Evolutionary conservation across 2,888 invertebrate genomes (phyloP).

Genomic region (Nymphalis c-album): DNA sequence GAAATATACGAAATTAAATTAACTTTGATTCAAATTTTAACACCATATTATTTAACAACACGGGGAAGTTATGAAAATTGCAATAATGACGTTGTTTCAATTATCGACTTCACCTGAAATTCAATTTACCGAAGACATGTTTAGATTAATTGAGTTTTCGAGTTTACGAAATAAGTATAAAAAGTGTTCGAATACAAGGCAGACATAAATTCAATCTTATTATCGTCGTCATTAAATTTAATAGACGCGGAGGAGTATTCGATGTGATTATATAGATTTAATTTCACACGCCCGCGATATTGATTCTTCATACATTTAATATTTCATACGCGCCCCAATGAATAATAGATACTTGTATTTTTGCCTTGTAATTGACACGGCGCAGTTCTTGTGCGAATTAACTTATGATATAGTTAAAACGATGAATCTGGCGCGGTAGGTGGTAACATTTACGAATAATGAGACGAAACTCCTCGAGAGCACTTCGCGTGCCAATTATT

Average conservation of each 20-base stretch:
- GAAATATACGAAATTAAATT: too few relatives aligned
- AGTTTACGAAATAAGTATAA: background rate
- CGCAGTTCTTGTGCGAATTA: constrained; percentile 60
- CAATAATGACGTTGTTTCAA: background rate
- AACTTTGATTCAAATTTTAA: too few relatives aligned
- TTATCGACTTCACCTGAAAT: constrained; percentile 2
- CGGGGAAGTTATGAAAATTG: background rate
- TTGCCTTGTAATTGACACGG: constrained; percentile 74
- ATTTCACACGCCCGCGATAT: constrained; percentile 26
- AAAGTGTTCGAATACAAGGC: background rate
- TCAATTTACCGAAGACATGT: constrained; percentile 3
- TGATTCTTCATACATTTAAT: constrained; percentile 23
- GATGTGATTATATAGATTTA: constrained; percentile 21
- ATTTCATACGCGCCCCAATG: constrained; percentile 36
- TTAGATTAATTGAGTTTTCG: constrained; percentile 9
- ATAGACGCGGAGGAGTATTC: constrained; percentile 1
- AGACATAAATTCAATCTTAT: constrained; percentile 5
- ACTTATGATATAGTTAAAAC: constrained; percentile 78
- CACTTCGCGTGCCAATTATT: constrained; percentile 78
- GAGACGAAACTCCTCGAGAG: constrained; percentile 64
- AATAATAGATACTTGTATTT: constrained; percentile 76
- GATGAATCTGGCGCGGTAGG: constrained; percentile 79
- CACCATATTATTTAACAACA: background rate
- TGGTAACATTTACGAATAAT: constrained; percentile 77
- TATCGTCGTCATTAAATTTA: constrained; percentile 16